phyloP scores from a whole-genome alignment of 2,797 vertebrate genomes.

The Cirrhinus molitorella region DNA sequence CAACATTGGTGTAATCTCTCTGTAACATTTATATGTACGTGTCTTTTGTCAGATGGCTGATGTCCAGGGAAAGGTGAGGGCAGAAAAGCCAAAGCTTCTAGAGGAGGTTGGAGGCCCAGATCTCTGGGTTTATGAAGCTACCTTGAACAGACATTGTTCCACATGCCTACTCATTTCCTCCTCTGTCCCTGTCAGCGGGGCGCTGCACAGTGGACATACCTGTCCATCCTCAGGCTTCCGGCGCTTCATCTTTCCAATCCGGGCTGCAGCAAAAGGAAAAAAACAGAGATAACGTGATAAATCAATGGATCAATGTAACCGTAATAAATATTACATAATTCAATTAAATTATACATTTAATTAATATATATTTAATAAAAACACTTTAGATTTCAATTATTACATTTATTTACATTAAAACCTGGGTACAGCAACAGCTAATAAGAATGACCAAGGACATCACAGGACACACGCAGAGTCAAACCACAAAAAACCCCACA shows the following conservation, averaged over 20 bases:
- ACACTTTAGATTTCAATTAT: not conserved
- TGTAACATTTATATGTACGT: not conserved
- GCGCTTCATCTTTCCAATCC: conserved; percentile 99
- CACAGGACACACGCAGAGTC: not conserved
- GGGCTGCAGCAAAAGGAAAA: conserved; percentile 80
- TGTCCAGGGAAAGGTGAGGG: conserved; percentile 57
- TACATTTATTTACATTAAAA: not conserved
- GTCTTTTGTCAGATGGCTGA: not conserved
- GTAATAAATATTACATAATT: not conserved
- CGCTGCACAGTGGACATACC: conserved; percentile 99
- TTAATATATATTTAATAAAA: not conserved
- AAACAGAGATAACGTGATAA: conserved; percentile 20
- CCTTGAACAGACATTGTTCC: conserved; percentile 99
- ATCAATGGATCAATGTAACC: not conserved
- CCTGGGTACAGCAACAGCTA: not conserved
- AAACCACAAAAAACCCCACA: not conserved
- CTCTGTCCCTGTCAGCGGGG: conserved; percentile 97
- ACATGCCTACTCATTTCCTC: conserved; percentile 99
- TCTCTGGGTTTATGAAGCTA: conserved; percentile 80
- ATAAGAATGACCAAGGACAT: not conserved
- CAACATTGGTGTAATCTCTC: not conserved
- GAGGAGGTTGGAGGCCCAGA: conserved; percentile 68
- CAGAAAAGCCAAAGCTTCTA: conserved; percentile 68
- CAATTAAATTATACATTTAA: too few species aligned
- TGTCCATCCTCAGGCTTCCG: conserved; percentile 99